Base-by-base conservation (phyloP, 1,140 invertebrate species). In the Scylla paramamosain region DNA sequence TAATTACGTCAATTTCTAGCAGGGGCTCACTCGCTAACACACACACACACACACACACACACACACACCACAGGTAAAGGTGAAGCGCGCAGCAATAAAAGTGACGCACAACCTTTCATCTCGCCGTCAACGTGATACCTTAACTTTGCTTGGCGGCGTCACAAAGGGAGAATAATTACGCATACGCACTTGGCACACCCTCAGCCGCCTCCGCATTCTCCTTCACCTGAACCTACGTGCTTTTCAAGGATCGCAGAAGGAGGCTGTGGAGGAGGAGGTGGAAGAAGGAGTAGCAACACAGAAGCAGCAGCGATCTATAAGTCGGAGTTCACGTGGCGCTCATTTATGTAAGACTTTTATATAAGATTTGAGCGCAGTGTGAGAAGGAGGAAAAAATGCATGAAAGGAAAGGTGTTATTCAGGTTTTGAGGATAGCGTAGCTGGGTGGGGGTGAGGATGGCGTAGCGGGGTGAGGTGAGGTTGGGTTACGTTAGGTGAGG, bases 31-130 rank as follows among this genome's bases (percentile, higher is more conserved):
- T 39, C 20, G 20, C 12, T n/a, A 77, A n/a, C 25, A 91, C 8
- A 91, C 90, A n/a, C 90, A 91, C 88, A 91, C 16, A 59, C 39
- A 91, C 6, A 59, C 90, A 59, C 39, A 59, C 90, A 59, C 90
- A 59, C 90, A 91, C 90, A 59, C 90, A 91, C 90, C 90, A 52
- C 89, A 48, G 20, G 52, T 48, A 88, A 20, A 31, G 32, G 46
- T 48, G 46, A 39, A 88, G 4, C 20, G 14, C 67, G n/a, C 67
- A 77, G 25, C 52, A 77, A n/a, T 77, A 77, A 77, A 77, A 77
- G 67, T 77, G 67, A n/a, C 67, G 25, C 6, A 6, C 67, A 77
- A n/a, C n/a, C n/a, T n/a, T 77, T 77, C n/a, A 77, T 59, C 67
- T 77, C 25, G 20, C 67, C 67, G 20, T n/a, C 67, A 77, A 12